Conservation (phyloP, 1,140 invertebrate genomes). For the Zeugodacus cucurbitae region DNA sequence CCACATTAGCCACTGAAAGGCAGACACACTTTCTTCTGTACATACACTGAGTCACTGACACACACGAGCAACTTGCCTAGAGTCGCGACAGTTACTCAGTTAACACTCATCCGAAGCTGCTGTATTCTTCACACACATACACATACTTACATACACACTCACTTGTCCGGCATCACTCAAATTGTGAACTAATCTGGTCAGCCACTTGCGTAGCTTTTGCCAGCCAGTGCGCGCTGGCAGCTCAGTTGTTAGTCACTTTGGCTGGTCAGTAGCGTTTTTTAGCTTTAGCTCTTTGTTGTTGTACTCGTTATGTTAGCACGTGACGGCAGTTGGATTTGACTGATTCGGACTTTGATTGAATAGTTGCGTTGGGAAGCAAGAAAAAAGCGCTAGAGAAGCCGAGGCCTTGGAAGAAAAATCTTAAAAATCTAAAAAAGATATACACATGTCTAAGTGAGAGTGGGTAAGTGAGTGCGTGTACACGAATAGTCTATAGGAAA, state of each 20-base stretch:
- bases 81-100: neutral
- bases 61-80: neutral
- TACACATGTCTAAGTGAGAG: neutral
- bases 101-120: neutral
- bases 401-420: neutral
- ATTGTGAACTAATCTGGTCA: neutral
- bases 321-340: constrained; percentile 24
- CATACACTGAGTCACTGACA: neutral
- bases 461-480: neutral
- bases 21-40: neutral
- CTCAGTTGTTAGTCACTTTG: neutral
- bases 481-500: neutral
- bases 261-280: neutral
- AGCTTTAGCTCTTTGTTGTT: neutral
- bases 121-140: neutral
- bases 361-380: neutral
- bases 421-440: neutral
- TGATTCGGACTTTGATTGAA: constrained; percentile 41
- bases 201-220: neutral
- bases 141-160: neutral
- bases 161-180: constrained; percentile 4
- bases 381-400: neutral
- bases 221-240: neutral
- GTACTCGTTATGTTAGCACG: neutral
- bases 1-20: neutral